Evolutionary conservation across 2,888 invertebrate genomes (phyloP), one percentile per base, ranked within the genome.

Genomic region (Polymixis flavicincta): DNA sequence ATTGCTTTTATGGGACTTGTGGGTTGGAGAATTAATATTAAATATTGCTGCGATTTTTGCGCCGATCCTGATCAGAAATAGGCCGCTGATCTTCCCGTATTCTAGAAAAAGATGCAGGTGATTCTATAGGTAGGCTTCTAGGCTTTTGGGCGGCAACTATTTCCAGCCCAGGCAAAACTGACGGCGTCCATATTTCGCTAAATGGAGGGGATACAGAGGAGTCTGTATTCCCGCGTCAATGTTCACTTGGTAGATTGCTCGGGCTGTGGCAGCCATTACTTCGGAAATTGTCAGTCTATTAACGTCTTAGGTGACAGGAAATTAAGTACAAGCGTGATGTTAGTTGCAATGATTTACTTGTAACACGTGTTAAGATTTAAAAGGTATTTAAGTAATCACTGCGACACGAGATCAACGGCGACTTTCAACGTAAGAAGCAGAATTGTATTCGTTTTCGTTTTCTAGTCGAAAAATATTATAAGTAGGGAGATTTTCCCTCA

Each of bases 1-100:
- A 79, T 50, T 76, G 75, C 89, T 76, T 85, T 88, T 76, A 71
- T 22, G 3, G 37, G n/a, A 32, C 61, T 74, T 37, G 72, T 61
- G 14, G 67, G 32, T 59, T n/a, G 61, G 28, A 65, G 76, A 82
- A 88, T 87, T 87, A 85, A 86, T 85, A 80, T 78, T 69, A 75
- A 84, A 71, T 74, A 85, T 82, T 75, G 69, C n/a, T 74, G 78
- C 76, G 80, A 85, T 80, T 82, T 81, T 82, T 67, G 71, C 73
- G 64, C 59, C 73, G 76, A 78, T 82, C 57, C 25, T 42, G 72
- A 70, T 61, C n/a, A 28, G 37, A 61, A 57, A 66, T 52, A 77
- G 60, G 59, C 54, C 14, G 22, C 4, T 0, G 59, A 50, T 55
- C 13, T 60, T 82, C 25, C 19, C 25, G 4, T 7, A 14, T 79